A percentile compares a stretch with the other conserved stretches of the same genome.
phyloP scores from a whole-genome alignment of 1,140 invertebrate genomes.

The Heterodera schachtii region DNA sequence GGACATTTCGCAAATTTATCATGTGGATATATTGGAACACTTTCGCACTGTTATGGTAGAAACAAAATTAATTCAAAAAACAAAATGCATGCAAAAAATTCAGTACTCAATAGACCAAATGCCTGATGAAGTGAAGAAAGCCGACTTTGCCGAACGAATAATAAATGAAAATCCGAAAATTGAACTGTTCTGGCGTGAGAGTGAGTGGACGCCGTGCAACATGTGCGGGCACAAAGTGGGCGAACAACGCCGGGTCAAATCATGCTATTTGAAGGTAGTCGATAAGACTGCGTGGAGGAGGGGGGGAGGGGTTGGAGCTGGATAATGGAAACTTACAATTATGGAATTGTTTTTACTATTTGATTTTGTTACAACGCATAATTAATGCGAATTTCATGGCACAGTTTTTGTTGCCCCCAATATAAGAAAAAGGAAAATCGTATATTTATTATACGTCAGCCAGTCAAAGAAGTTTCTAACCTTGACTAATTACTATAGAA shows the following conservation, averaged over 20 bases:
- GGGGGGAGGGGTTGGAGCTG: no score
- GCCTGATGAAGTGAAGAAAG: background rate
- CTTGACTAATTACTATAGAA: no score
- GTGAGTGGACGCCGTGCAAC: conserved; percentile 30
- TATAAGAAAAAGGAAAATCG: no score
- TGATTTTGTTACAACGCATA: no score
- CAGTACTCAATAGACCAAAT: background rate
- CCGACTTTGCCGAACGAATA: background rate
- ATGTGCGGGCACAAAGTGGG: conserved; percentile 13
- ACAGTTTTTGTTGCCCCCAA: no score
- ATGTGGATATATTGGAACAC: background rate
- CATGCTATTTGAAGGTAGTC: conserved; percentile 22
- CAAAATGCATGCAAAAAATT: background rate
- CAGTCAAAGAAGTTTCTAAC: no score
- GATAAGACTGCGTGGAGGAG: background rate
- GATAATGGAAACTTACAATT: no score
- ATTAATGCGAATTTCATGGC: no score
- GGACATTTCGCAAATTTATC: background rate
- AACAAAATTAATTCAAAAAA: background rate
- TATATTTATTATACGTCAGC: no score
- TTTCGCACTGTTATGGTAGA: background rate
- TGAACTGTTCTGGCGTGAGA: conserved; percentile 16
- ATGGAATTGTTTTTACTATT: no score
- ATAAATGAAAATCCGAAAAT: background rate
- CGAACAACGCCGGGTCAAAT: conserved; percentile 10